These are phyloP conservation scores for Polyommatus iphigenia DNA, from an alignment of 2,888 invertebrate genomes.

Conservation along the genomic window DNA sequence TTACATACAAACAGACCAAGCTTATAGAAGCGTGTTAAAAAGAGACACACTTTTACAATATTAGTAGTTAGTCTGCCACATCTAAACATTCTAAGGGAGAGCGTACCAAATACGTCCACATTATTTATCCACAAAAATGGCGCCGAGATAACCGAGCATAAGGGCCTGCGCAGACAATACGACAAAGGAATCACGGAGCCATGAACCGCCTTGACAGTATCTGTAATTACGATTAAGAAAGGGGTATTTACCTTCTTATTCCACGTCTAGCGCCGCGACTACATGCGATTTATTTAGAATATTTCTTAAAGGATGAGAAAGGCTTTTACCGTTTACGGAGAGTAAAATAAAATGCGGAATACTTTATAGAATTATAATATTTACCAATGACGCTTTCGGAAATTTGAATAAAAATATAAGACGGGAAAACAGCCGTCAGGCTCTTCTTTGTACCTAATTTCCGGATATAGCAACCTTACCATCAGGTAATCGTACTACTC, in stretches of 20 bases:
- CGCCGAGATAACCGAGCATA: neutral
- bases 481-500: too few relatives aligned
- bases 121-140: conserved; percentile 6
- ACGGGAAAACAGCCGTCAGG: too few relatives aligned
- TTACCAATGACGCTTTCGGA: too few relatives aligned
- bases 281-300: neutral
- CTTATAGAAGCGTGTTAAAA: too few relatives aligned
- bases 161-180: neutral
- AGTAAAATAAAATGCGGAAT: too few relatives aligned
- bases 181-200: neutral
- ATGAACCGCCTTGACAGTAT: neutral
- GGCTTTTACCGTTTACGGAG: too few relatives aligned
- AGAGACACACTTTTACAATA: neutral
- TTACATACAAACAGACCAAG: too few relatives aligned
- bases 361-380: too few relatives aligned
- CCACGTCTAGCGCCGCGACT: neutral
- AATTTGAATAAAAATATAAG: too few relatives aligned
- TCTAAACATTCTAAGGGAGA: neutral
- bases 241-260: neutral
- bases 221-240: neutral
- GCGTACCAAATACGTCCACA: neutral
- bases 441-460: too few relatives aligned
- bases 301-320: too few relatives aligned
- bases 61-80: neutral
- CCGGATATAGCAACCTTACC: too few relatives aligned